A percentile compares a stretch with the other conserved stretches of the same genome.
Conservation (phyloP, 2,113 vertebrate species). For the human (Homo sapiens) region GRCh38 chrX:147493001-147493500, state of each 20-base stretch:
- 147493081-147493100: conserved; percentile 46
- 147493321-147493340: background rate
- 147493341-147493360: background rate
- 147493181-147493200: background rate
- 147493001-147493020: conserved; percentile 55
- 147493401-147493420: background rate
- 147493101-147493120: background rate
- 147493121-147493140: conserved; percentile 32
- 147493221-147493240: background rate
- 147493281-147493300: background rate
- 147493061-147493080: conserved; percentile 37
- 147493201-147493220: background rate
- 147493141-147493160: background rate
- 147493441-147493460: background rate
- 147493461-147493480: background rate
- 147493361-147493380: background rate
- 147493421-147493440: background rate
- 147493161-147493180: conserved; percentile 39
- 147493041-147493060: conserved; percentile 62
- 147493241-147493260: background rate
- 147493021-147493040: conserved; percentile 40
- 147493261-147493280: background rate
- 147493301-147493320: background rate
- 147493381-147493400: background rate
- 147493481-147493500: background rate